phyloP scores from a whole-genome alignment of 2,113 vertebrate genomes.

The Cheirogaleus medius region DNA sequence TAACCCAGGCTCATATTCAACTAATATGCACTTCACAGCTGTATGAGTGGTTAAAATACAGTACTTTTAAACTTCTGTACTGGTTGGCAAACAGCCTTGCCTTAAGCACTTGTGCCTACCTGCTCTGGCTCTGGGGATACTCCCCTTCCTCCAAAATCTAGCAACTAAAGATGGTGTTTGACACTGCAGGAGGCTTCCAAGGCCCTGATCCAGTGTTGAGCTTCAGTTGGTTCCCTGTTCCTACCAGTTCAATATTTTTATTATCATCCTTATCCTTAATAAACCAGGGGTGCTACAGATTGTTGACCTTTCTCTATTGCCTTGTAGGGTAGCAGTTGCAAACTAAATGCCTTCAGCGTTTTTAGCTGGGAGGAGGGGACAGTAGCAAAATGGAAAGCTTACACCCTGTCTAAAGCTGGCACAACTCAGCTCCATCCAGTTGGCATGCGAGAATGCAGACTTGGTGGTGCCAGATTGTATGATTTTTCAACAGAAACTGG shows the following conservation, averaged over 20 bases:
- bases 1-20: background rate
- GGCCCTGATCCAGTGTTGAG: background rate
- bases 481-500: slow-evolving; percentile 16
- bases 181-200: background rate
- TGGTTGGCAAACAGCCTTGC: background rate
- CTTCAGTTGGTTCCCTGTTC: background rate
- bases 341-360: background rate
- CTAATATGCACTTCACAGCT: background rate
- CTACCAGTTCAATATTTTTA: background rate
- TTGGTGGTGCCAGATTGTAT: background rate
- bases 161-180: background rate
- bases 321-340: background rate
- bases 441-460: background rate
- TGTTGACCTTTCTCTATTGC: background rate
- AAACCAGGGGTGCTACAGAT: background rate
- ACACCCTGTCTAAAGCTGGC: background rate
- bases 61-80: background rate
- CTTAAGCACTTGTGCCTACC: too few species aligned
- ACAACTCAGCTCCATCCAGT: background rate
- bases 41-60: background rate
- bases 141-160: background rate
- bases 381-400: background rate
- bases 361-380: background rate
- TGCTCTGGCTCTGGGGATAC: background rate
- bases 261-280: background rate